Percentiles rank a stretch among this genome's conserved stretches.
These are phyloP conservation scores for Dexiosoma caninum DNA, from an alignment of 2,888 invertebrate genomes.

Conservation along the genomic window DNA sequence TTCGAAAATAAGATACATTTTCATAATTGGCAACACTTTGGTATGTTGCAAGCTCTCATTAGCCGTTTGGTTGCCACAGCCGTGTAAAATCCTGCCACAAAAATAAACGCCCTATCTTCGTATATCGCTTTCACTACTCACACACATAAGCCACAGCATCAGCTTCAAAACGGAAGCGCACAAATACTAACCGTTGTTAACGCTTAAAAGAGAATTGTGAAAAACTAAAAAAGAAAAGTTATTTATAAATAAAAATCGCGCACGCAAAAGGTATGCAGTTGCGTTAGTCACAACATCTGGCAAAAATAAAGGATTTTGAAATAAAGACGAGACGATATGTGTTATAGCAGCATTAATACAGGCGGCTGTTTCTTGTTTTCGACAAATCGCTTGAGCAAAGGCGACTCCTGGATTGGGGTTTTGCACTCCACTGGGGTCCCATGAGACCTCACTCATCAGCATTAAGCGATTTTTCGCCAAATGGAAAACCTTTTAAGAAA, in stretches of 20 bases:
- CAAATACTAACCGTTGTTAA: conserved; percentile 47
- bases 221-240: conserved; percentile 9
- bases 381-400: too few species aligned
- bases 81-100: background rate
- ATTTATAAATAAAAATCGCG: conserved; percentile 42
- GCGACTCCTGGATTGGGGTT: too few species aligned
- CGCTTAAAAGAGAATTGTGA: conserved; percentile 20
- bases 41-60: too few species aligned
- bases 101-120: background rate
- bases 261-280: conserved; percentile 62
- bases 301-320: background rate
- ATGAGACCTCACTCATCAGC: too few species aligned
- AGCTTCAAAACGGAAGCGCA: conserved; percentile 43
- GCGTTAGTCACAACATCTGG: conserved; percentile 45
- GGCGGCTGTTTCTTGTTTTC: too few species aligned
- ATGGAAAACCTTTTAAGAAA: background rate
- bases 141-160: background rate
- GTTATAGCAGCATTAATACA: too few species aligned
- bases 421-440: too few species aligned
- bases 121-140: background rate
- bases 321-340: too few species aligned
- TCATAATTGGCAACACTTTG: too few species aligned
- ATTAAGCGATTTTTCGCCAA: too few species aligned
- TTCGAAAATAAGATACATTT: too few species aligned
- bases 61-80: background rate